These are phyloP conservation scores for Tauraco hartlaubi DNA, from an alignment of 2,797 vertebrate genomes.

Conservation along the genomic window DNA sequence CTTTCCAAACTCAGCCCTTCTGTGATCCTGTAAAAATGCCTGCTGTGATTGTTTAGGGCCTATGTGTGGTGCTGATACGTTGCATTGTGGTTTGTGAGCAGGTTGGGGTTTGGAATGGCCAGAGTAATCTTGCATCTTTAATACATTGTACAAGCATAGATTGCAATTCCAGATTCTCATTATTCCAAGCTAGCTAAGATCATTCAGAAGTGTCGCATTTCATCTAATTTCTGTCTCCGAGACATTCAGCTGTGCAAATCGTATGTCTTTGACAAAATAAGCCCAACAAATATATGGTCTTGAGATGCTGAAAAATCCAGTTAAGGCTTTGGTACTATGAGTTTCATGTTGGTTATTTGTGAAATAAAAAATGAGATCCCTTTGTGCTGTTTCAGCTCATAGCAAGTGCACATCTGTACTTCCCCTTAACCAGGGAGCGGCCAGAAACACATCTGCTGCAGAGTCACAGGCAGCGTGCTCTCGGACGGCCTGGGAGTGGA, in stretches of 20 bases:
- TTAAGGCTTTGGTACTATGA: accelerated
- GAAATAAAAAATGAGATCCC: background rate
- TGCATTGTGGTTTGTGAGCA: background rate
- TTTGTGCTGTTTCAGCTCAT: background rate
- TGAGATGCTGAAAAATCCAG: background rate
- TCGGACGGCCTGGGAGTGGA: background rate
- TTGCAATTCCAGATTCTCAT: background rate
- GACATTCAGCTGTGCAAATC: background rate
- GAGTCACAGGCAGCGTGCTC: accelerated
- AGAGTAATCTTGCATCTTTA: background rate
- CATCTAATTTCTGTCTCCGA: background rate
- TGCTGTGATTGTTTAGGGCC: accelerated
- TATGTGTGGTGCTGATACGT: background rate
- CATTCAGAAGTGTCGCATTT: background rate
- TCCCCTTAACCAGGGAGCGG: background rate
- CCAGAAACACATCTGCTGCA: background rate
- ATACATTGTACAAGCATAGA: background rate
- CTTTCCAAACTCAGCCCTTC: background rate
- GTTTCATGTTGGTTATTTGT: background rate
- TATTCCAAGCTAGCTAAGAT: background rate
- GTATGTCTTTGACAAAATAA: background rate
- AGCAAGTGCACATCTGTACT: background rate
- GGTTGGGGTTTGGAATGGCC: background rate
- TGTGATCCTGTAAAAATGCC: background rate
- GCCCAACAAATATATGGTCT: accelerated